Evolutionary conservation across 2,797 vertebrate species (phyloP).

Genomic region (Psittacula derbiana): DNA sequence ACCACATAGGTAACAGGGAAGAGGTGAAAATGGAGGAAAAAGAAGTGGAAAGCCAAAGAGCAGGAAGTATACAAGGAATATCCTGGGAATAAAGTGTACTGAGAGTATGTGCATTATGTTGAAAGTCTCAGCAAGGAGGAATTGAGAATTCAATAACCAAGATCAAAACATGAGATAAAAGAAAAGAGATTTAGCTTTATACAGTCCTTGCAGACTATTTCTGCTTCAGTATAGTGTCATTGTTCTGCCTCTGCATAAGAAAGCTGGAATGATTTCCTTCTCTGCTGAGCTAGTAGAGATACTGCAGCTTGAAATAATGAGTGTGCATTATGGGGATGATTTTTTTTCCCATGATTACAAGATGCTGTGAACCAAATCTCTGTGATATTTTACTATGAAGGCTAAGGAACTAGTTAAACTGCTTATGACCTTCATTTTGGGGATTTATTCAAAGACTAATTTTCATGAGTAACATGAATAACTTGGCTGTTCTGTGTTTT

Average conservation of each 20-base stretch:
- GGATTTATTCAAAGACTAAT: not conserved
- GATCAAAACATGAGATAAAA: not conserved
- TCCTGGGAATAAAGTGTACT: not conserved
- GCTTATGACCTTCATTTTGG: not conserved
- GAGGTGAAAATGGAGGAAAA: not conserved
- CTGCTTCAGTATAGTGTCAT: not conserved
- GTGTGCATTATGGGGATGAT: not conserved
- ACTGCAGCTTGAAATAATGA: not conserved
- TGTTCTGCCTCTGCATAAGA: not conserved
- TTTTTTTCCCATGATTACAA: not conserved
- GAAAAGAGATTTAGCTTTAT: not conserved
- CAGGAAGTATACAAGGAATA: not conserved
- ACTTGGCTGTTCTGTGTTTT: not conserved
- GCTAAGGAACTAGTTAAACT: not conserved
- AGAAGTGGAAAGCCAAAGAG: not conserved
- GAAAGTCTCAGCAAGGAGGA: not conserved
- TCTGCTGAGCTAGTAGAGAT: not conserved
- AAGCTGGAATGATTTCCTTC: not conserved
- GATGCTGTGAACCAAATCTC: not conserved
- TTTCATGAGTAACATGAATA: not conserved
- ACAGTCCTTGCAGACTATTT: not conserved
- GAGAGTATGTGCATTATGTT: fast-evolving
- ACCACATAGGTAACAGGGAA: not conserved
- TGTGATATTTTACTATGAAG: not conserved
- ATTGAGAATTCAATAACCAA: not conserved